A percentile compares a stretch with the other conserved stretches of the same genome.
Conservation (phyloP, 1,140 invertebrate species). For the Fopius arisanus region DNA sequence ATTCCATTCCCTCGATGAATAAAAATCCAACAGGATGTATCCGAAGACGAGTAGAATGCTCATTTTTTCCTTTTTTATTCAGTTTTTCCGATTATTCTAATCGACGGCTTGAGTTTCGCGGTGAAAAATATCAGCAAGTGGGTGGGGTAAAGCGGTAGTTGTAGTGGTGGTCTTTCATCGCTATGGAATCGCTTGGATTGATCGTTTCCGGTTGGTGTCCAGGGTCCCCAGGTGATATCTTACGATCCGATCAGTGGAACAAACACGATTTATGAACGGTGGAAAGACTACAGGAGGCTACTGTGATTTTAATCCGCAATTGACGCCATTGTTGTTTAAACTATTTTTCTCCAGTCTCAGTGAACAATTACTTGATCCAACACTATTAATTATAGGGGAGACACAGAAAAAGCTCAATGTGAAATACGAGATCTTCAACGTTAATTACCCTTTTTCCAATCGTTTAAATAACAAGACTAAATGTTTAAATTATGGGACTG, state of each 20-base stretch:
- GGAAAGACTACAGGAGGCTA: neutral
- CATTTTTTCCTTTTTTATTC: neutral
- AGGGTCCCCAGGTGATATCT: slow-evolving; percentile 33
- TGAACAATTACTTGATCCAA: too few relatives aligned
- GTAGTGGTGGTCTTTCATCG: slow-evolving; percentile 25
- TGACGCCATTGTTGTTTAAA: neutral
- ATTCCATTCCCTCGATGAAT: slow-evolving; percentile 47
- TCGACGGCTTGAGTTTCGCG: neutral
- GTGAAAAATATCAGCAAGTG: neutral
- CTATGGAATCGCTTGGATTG: slow-evolving; percentile 32
- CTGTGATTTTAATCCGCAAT: slow-evolving; percentile 13
- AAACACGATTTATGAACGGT: slow-evolving; percentile 28
- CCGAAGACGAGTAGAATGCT: slow-evolving; percentile 8
- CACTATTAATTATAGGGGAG: neutral
- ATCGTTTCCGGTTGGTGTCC: slow-evolving; percentile 32
- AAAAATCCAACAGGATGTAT: slow-evolving; percentile 41
- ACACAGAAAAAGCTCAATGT: too few relatives aligned
- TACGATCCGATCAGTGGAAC: slow-evolving; percentile 29
- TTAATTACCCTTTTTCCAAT: too few relatives aligned
- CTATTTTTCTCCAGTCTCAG: neutral
- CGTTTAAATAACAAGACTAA: too few relatives aligned
- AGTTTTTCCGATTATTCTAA: neutral
- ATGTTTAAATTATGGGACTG: too few relatives aligned
- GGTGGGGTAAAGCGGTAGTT: neutral
- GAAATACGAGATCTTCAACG: too few relatives aligned